Evolutionary conservation across 2,888 invertebrate genomes (phyloP).

Genomic region (Petrolisthes cinctipes): DNA sequence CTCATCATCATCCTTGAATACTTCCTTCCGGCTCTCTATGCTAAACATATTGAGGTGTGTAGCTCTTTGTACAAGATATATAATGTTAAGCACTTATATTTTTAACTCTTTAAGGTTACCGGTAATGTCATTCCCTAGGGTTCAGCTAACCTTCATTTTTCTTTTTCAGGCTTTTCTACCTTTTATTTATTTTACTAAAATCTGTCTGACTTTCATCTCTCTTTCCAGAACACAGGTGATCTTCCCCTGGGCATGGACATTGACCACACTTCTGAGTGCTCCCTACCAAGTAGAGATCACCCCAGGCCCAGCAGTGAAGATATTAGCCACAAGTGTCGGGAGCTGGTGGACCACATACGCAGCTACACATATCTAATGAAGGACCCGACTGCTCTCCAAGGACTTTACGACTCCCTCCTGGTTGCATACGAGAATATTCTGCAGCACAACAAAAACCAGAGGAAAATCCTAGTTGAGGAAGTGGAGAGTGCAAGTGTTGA

Average conservation of each 20-base stretch:
- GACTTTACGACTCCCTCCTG: slow-evolving; percentile 18
- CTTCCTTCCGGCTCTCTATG: slow-evolving; percentile 10
- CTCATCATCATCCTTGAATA: not conserved
- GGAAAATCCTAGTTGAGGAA: not conserved
- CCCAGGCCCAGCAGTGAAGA: not conserved
- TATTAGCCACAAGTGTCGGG: slow-evolving; percentile 11
- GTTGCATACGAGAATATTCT: slow-evolving; percentile 13
- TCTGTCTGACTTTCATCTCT: too few relatives aligned
- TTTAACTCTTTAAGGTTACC: not conserved
- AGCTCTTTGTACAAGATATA: too few relatives aligned
- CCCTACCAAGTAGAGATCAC: not conserved
- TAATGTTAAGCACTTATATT: too few relatives aligned
- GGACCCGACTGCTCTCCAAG: not conserved
- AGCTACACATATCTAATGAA: slow-evolving; percentile 17
- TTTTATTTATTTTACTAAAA: not conserved
- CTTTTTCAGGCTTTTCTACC: not conserved
- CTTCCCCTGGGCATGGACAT: not conserved
- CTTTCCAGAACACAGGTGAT: not conserved
- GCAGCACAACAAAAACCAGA: not conserved
- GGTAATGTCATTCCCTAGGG: not conserved
- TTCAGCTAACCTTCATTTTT: too few relatives aligned
- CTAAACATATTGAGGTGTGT: slow-evolving; percentile 9
- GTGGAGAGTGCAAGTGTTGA: too few relatives aligned
- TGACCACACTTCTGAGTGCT: not conserved
- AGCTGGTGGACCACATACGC: slow-evolving; percentile 19